Evolutionary conservation across 2,888 invertebrate genomes (phyloP), one percentile per base, ranked within the genome.

Genomic region (Heliconius ismenius): DNA sequence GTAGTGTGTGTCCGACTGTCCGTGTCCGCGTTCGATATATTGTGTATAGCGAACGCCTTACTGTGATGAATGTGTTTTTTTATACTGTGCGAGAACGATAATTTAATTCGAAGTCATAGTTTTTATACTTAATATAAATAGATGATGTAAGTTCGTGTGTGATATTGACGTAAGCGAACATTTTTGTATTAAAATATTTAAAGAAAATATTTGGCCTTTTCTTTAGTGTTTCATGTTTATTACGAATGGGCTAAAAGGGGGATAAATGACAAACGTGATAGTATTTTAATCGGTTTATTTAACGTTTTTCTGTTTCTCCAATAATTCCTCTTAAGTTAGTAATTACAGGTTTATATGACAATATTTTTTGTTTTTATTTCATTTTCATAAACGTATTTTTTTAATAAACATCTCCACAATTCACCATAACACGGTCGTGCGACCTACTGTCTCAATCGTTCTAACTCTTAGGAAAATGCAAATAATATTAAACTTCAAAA

Each of bases 261-360:
- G 18, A 18, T 2, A 3, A 4, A 4, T 13, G 85, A 92, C 85
- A 91, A 86, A 90, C 86, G 87, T 85, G 85, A 83, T 89, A 89
- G 85, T 91, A 90, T 92, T 93, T 93, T 93, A 91, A 92, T 93
- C 90, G 90, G 93, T 93, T 94, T 94, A 94, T 94, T 94, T 92
- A 94, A 93, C 93, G 92, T 92, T 92, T 92, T 92, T 92, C 91
- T 90, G 91, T 88, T 91, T 92, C 90, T 90, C 92, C 93, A 93
- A 94, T 93, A 93, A 93, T 93, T 93, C 92, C 89, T 91, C 93
- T 93, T 93, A 93, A 90, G 89, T 92, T 92, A 92, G 89, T 92
- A 94, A 93, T 93, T 94, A 93, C 93, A 94, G 91, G 91, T 92
- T 94, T 93, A 93, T 92, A 90, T 92, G 92, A 92, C 93, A 93